Percentiles rank a stretch among this genome's conserved stretches.
Evolutionary conservation across 53 echinoderm and acorn worm genomes (phyloP).

Genomic region (Hippasteria phrygiana): DNA sequence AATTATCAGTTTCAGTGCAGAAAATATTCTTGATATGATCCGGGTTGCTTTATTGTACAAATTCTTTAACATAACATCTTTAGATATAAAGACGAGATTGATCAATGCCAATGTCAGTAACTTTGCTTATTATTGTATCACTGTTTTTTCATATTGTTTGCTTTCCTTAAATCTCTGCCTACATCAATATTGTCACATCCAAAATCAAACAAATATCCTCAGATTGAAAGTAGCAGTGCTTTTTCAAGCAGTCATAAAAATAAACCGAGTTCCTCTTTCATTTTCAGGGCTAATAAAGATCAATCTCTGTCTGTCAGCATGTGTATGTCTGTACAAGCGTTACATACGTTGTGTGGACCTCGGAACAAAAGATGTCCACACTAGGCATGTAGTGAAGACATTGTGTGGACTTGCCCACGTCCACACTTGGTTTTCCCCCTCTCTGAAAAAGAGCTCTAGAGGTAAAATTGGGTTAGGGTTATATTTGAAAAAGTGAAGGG

Average conservation of each 20-base stretch:
- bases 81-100: neutral
- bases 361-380: too few species aligned
- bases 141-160: neutral
- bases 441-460: too few species aligned
- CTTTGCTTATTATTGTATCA: neutral
- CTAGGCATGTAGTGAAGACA: too few species aligned
- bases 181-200: neutral
- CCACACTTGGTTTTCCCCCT: too few species aligned
- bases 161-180: neutral
- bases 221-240: neutral
- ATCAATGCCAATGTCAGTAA: neutral
- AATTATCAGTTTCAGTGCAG: neutral
- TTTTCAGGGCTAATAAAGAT: neutral
- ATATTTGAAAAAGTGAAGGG: too few species aligned
- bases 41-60: neutral
- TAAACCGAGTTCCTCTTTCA: neutral
- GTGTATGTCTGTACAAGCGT: too few species aligned
- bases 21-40: neutral
- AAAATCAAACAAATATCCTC: neutral
- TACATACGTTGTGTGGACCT: too few species aligned
- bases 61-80: neutral
- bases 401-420: too few species aligned
- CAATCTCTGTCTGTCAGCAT: too few species aligned
- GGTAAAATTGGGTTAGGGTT: too few species aligned
- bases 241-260: neutral